phyloP scores from a whole-genome alignment of 2,113 vertebrate genomes.

The Pluvialis apricaria region DNA sequence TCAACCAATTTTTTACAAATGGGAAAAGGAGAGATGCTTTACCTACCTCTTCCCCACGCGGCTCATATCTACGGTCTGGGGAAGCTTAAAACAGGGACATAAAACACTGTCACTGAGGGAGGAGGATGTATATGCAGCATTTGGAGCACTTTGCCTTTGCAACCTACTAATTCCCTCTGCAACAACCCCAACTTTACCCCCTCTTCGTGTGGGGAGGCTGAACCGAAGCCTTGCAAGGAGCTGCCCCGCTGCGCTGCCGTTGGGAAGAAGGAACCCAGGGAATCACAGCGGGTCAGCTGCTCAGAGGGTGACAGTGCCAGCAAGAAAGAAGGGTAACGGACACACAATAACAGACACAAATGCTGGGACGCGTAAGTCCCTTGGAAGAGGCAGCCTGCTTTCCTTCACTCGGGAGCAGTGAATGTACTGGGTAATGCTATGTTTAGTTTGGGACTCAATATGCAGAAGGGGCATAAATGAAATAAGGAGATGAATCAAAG shows the following conservation, averaged over 20 bases:
- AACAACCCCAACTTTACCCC: fast-evolving
- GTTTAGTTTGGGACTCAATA: not conserved
- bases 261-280: not conserved
- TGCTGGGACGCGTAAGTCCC: fast-evolving
- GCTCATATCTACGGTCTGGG: fast-evolving
- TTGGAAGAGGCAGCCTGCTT: not conserved
- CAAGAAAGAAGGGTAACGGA: not conserved
- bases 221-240: not conserved
- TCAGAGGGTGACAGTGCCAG: not conserved
- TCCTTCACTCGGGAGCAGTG: not conserved
- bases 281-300: not conserved
- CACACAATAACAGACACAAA: not conserved
- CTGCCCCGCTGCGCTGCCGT: fast-evolving
- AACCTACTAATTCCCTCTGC: not conserved
- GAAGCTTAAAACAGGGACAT: not conserved
- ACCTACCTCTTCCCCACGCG: not conserved
- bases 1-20: not conserved
- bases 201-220: not conserved
- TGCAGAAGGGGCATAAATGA: not conserved
- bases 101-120: not conserved
- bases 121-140: not conserved
- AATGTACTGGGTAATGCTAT: not conserved
- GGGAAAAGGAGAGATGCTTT: not conserved
- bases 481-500: not conserved
- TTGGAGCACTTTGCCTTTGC: not conserved